phyloP scores from a whole-genome alignment of 2,888 invertebrate genomes.

The Patella caerulea region DNA sequence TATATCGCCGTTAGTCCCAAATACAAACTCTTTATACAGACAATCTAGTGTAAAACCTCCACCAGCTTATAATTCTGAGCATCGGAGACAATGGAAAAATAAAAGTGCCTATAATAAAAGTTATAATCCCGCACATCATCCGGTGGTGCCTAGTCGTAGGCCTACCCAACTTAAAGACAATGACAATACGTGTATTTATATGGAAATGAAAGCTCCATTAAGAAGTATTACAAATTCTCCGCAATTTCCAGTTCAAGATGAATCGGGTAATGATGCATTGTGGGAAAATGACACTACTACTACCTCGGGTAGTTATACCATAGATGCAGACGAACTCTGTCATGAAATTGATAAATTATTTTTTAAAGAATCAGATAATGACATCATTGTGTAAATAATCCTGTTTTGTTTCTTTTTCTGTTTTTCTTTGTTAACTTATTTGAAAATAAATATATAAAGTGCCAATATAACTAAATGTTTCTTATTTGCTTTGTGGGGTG shows the following conservation, averaged over 20 bases:
- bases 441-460: not conserved
- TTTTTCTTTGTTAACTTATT: not conserved
- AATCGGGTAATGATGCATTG: slow-evolving; percentile 16
- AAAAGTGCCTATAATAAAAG: too few species aligned
- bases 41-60: too few species aligned
- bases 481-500: too few species aligned
- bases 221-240: not conserved
- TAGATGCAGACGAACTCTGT: slow-evolving; percentile 38
- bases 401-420: not conserved
- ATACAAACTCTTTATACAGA: too few species aligned
- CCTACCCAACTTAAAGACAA: too few species aligned
- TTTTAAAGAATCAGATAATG: slow-evolving; percentile 33
- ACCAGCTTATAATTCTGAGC: too few species aligned
- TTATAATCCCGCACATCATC: too few species aligned
- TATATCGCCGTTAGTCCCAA: too few species aligned
- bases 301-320: slow-evolving; percentile 43
- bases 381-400: slow-evolving; percentile 33
- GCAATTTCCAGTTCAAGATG: not conserved
- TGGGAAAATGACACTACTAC: slow-evolving; percentile 40
- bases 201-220: slow-evolving; percentile 1
- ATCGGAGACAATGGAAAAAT: too few species aligned
- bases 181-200: not conserved
- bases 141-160: too few species aligned
- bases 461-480: not conserved
- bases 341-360: slow-evolving; percentile 41